These are phyloP conservation scores for Tetraodon nigroviridis DNA, from an alignment of 2,113 vertebrate species.

Conservation along the genomic window DNA sequence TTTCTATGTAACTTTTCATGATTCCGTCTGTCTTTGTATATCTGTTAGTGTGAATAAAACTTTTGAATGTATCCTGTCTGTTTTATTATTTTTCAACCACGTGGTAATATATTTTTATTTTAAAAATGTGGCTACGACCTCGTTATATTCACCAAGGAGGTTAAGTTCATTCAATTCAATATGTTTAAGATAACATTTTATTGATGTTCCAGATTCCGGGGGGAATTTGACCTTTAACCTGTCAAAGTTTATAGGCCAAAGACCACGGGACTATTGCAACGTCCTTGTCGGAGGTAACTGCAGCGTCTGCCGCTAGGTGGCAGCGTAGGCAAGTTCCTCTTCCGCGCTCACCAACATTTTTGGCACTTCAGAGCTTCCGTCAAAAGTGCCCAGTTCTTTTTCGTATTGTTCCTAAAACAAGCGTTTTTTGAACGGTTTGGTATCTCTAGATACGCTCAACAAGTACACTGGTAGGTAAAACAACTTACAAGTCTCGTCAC, in stretches of 20 bases:
- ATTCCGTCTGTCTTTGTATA: conserved; percentile 31
- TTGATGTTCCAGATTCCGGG: too few species aligned
- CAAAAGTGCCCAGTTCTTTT: not conserved
- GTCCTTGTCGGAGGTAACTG: not conserved
- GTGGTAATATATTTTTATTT: too few species aligned
- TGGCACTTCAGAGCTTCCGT: conserved; percentile 45
- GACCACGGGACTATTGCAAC: too few species aligned
- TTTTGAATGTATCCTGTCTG: conserved; percentile 10
- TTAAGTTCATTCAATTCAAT: too few species aligned
- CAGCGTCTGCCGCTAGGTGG: conserved; percentile 5
- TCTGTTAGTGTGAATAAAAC: not conserved
- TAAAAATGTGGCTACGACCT: too few species aligned
- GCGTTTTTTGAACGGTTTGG: not conserved
- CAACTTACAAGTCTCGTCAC: fast-evolving
- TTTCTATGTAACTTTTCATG: not conserved
- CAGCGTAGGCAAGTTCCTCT: not conserved
- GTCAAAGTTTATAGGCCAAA: too few species aligned
- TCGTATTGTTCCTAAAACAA: not conserved
- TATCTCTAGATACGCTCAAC: not conserved
- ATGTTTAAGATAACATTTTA: too few species aligned
- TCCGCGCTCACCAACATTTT: not conserved
- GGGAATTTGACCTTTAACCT: too few species aligned
- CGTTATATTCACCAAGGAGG: too few species aligned
- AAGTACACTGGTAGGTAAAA: conserved; percentile 12
- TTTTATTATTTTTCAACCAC: not conserved